These are phyloP conservation scores for Callitettix versicolor DNA, from an alignment of 1,140 invertebrate genomes.

Conservation along the genomic window DNA sequence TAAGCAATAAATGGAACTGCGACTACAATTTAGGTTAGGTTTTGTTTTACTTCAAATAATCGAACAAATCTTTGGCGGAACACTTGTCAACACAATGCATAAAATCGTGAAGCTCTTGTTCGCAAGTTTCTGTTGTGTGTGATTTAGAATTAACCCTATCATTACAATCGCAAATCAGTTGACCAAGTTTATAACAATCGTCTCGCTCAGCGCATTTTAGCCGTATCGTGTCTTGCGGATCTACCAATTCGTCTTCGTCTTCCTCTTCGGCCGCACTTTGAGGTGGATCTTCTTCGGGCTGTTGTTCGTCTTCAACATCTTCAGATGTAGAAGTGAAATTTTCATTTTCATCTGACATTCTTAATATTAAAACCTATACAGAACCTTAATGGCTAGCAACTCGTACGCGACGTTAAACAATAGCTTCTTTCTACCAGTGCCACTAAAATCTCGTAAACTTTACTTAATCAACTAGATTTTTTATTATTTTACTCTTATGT, in stretches of 20 bases:
- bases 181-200: conserved; percentile 49
- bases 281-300: background rate
- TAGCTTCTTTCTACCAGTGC: no score
- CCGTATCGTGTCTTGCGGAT: conserved; percentile 58
- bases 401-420: no score
- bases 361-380: no score
- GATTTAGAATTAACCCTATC: conserved; percentile 68
- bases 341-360: no score
- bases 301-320: background rate
- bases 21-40: no score
- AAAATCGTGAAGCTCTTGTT: conserved; percentile 82
- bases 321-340: no score
- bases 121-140: conserved; percentile 74
- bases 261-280: conserved; percentile 30
- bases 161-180: conserved; percentile 68
- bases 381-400: no score
- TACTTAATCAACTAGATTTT: no score
- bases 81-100: conserved; percentile 86
- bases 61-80: conserved; percentile 60
- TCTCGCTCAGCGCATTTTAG: conserved; percentile 51
- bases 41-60: conserved; percentile 55
- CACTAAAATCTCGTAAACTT: no score
- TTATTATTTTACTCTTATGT: no score
- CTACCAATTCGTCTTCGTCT: conserved; percentile 51
- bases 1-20: no score